A percentile compares a stretch with the other conserved stretches of the same genome.
These are phyloP conservation scores for Strongylocentrotus purpuratus DNA, from an alignment of 35 echinoderm and acorn worm genomes.

Conservation along the genomic window DNA sequence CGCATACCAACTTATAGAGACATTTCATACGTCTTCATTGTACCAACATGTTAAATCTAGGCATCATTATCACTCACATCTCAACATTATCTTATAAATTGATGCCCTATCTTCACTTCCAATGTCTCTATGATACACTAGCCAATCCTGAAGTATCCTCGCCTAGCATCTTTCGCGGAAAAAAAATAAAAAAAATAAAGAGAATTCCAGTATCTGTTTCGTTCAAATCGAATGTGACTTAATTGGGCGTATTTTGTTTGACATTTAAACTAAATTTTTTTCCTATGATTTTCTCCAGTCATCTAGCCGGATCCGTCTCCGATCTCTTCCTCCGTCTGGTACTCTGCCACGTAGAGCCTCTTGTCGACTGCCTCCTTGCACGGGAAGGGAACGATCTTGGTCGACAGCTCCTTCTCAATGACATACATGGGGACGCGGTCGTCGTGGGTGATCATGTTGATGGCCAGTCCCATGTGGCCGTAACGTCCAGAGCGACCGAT, in stretches of 20 bases:
- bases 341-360: slow-evolving; percentile 94
- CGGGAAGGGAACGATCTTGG: slow-evolving; percentile 90
- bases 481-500: slow-evolving; percentile 96
- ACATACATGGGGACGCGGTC: slow-evolving; percentile 78
- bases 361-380: slow-evolving; percentile 88
- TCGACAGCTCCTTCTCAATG: slow-evolving; percentile 88
- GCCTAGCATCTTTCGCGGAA: not conserved
- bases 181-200: not conserved
- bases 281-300: not conserved
- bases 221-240: not conserved
- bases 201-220: not conserved
- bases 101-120: not conserved
- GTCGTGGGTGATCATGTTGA: slow-evolving; percentile 92
- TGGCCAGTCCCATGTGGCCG: slow-evolving; percentile 95
- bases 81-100: not conserved
- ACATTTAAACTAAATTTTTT: not conserved
- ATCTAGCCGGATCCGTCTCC: slow-evolving; percentile 35
- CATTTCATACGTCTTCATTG: not conserved
- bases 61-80: not conserved
- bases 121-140: not conserved
- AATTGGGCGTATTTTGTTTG: not conserved
- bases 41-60: not conserved
- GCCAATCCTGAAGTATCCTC: not conserved
- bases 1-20: not conserved
- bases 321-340: slow-evolving; percentile 75